Base-by-base conservation (phyloP, 2,888 invertebrate species). In the Leucophenga montana region DNA sequence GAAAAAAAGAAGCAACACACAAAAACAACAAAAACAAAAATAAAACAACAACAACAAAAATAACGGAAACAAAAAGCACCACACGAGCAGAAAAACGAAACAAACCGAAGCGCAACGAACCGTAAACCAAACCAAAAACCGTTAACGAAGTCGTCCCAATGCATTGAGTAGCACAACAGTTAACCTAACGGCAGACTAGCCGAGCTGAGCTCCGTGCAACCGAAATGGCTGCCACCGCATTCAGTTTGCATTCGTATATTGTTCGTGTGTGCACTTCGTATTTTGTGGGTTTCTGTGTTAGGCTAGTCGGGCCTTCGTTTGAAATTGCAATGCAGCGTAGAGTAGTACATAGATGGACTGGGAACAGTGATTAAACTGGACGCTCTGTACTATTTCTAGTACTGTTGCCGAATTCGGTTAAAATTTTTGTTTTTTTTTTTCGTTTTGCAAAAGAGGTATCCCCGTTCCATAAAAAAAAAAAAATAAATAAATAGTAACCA, bases 101-200 rank as follows among this genome's bases (percentile, higher is more conserved):
- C 50, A 6, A 50, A 18, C 50, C 50, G 50, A 50, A 18, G 50
- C 16, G 46, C 13, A n/a, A n/a, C 46, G 46, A 46, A 46, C 46
- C 46, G 46, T 46, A 14, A 14, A n/a, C 46, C 46, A n/a, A 46
- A 46, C 46, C n/a, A 27, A 4, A 27, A 27, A 27, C 27, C 27
- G 27, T 27, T 27, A 27, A 27, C 50, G 50, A n/a, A 50, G 6
- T n/a, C 50, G 16, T 18, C 50, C 16, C 18, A 16, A 6, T 13
- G 50, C 50, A 18, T 50, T 50, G 16, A 6, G 13, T 50, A 16
- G 50, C 50, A 27, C 27, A 27, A 27, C 27, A 27, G 27, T 27
- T 39, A 71, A 74, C 31, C 66, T 48, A 33, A 48, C 50, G 18
- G 50, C 9, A 8, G 14, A 61, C 14, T 16, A 18, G 44, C 68